Evolutionary conservation across 1,140 invertebrate species (phyloP).

Genomic region (Atta cephalotes): DNA sequence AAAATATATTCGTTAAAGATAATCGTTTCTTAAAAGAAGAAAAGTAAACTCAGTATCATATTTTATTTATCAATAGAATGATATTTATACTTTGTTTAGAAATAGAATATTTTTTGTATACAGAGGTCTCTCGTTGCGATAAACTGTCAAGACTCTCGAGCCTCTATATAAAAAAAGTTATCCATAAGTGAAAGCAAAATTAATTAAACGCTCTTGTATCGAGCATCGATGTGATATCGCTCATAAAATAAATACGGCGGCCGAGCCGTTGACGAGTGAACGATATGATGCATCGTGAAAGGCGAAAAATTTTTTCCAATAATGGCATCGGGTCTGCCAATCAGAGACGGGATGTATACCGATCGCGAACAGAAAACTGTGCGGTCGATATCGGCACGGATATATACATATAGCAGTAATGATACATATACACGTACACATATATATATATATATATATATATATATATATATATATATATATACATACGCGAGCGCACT

Average conservation of each 20-base stretch:
- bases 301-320: constrained; percentile 66
- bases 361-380: constrained; percentile 47
- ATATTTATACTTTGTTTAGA: too few species aligned
- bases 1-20: too few species aligned
- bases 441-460: too few species aligned
- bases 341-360: constrained; percentile 41
- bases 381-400: neutral
- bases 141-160: constrained; percentile 14
- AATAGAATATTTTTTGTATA: too few species aligned
- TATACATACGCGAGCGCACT: neutral
- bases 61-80: too few species aligned
- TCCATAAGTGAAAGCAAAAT: constrained; percentile 29
- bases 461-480: too few species aligned
- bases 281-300: constrained; percentile 13
- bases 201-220: constrained; percentile 32
- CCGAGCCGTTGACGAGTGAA: neutral
- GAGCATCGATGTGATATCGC: neutral
- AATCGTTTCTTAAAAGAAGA: too few species aligned
- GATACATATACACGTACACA: neutral
- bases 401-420: neutral
- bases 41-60: too few species aligned
- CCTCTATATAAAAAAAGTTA: neutral
- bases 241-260: constrained; percentile 51
- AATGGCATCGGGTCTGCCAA: constrained; percentile 52
- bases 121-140: neutral